phyloP scores from a whole-genome alignment of 2,888 invertebrate genomes.

The Acrocyrtus sp. region DNA sequence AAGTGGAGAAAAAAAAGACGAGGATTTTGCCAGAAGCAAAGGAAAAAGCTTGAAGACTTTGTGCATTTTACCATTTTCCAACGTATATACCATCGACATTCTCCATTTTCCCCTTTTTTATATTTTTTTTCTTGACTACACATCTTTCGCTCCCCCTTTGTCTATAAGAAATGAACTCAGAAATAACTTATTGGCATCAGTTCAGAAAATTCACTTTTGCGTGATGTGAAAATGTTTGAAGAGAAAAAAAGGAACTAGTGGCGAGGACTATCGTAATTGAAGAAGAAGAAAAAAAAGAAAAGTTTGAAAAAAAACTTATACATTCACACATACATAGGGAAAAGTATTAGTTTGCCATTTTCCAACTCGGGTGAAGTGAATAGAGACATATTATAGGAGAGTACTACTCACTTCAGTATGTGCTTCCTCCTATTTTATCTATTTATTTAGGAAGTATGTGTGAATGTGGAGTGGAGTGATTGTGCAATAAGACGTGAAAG shows the following conservation, averaged over 20 bases:
- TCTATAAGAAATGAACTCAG: constrained; percentile 1
- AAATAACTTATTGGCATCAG: constrained; percentile 44
- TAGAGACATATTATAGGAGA: too few species aligned
- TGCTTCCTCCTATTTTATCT: neutral
- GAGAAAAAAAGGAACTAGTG: constrained; percentile 17
- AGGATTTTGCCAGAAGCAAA: neutral
- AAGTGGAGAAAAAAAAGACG: neutral
- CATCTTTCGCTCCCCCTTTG: too few species aligned
- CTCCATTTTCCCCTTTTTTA: too few species aligned
- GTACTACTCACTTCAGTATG: too few species aligned
- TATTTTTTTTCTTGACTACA: too few species aligned
- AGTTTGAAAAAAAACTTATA: neutral
- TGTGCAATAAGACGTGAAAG: neutral
- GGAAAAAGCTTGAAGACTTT: neutral
- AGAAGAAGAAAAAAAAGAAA: constrained; percentile 4
- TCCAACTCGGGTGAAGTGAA: neutral
- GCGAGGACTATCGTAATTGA: constrained; percentile 42
- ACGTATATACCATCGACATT: too few species aligned
- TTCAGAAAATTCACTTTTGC: constrained; percentile 51
- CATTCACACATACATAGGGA: neutral
- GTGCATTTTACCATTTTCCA: too few species aligned
- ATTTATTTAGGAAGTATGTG: too few species aligned
- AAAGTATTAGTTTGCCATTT: constrained; percentile 10
- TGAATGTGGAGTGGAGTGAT: neutral
- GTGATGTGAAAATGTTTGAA: constrained; percentile 43